These are phyloP conservation scores for Aproaerema taeniolella DNA, from an alignment of 2,888 invertebrate species.

Conservation along the genomic window DNA sequence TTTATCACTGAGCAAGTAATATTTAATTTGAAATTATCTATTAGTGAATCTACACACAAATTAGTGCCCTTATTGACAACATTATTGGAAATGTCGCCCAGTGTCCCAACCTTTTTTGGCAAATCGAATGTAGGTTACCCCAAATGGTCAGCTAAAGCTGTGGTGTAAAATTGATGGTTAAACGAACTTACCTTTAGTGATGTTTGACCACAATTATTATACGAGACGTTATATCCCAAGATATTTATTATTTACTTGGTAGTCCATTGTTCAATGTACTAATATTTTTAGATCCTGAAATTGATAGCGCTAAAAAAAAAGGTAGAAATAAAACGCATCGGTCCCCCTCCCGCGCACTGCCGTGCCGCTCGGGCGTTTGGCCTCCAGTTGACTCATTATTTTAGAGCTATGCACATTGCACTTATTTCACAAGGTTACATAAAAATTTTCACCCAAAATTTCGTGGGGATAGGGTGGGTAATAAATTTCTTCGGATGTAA, in stretches of 20 bases:
- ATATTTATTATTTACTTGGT: slow-evolving; percentile 2
- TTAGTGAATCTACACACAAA: too few relatives aligned
- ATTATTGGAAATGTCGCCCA: too few relatives aligned
- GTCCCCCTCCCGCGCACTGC: background rate
- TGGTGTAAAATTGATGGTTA: background rate
- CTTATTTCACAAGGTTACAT: background rate
- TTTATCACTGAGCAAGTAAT: background rate
- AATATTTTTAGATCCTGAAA: background rate
- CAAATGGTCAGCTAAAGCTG: too few relatives aligned
- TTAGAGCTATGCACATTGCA: background rate
- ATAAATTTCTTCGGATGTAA: slow-evolving; percentile 10
- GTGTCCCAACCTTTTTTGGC: too few relatives aligned
- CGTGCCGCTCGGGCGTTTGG: background rate
- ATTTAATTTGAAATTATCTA: too few relatives aligned
- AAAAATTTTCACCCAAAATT: background rate
- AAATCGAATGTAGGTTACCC: too few relatives aligned
- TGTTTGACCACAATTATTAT: slow-evolving; percentile 8
- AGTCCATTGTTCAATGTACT: background rate
- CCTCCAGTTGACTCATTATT: background rate
- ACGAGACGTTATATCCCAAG: slow-evolving; percentile 4
- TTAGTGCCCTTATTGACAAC: too few relatives aligned
- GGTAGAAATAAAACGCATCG: background rate
- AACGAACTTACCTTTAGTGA: slow-evolving; percentile 8
- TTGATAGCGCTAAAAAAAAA: background rate
- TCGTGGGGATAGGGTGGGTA: background rate